Evolutionary conservation across 2,113 vertebrate genomes (phyloP).

Genomic region (Pseudopipra pipra): DNA sequence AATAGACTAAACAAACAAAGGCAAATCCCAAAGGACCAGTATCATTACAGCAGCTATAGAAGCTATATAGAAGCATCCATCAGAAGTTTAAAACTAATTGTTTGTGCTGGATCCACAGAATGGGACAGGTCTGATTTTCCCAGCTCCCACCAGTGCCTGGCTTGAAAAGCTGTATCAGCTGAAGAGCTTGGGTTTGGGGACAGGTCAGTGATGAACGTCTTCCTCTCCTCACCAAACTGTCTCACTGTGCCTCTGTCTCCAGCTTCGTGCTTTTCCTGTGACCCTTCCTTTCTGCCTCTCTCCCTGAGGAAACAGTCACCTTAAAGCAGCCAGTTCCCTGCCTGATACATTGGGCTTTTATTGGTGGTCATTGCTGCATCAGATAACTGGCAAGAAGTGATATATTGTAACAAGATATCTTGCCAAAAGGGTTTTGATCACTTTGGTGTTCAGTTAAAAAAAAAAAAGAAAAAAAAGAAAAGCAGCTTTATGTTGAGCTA

Average conservation of each 20-base stretch:
- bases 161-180: not conserved
- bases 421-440: not conserved
- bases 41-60: not conserved
- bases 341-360: not conserved
- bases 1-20: not conserved
- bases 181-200: not conserved
- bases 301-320: rapidly evolving
- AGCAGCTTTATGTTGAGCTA: not conserved
- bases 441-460: not conserved
- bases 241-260: not conserved
- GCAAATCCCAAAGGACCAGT: not conserved
- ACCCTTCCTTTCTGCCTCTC: not conserved
- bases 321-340: not conserved
- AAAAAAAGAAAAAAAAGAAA: not conserved
- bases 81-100: not conserved
- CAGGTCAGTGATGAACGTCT: not conserved
- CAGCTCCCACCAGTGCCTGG: not conserved
- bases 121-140: not conserved
- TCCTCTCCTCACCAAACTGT: not conserved
- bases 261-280: not conserved
- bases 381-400: not conserved
- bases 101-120: not conserved
- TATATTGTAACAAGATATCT: not conserved
- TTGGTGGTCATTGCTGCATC: not conserved
- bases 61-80: not conserved